A percentile compares a stretch with the other conserved stretches of the same genome.
These are phyloP conservation scores for Bathynomus jamesi DNA, from an alignment of 1,140 invertebrate species.

Conservation along the genomic window DNA sequence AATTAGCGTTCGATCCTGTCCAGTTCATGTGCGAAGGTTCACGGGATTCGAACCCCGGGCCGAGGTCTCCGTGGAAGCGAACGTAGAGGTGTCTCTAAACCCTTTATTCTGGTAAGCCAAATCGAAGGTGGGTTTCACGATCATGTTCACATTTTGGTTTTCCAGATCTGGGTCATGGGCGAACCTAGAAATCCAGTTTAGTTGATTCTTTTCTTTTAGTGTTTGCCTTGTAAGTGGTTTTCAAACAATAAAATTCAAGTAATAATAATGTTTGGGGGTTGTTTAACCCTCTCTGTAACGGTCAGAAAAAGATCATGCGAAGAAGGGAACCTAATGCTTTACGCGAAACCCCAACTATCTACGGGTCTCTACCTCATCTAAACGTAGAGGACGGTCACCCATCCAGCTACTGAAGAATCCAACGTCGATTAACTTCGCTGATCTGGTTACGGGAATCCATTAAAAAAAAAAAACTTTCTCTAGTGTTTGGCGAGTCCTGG, in stretches of 20 bases:
- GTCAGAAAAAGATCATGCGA: no score
- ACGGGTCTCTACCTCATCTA: no score
- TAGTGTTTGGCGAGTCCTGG: no score
- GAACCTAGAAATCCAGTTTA: conserved; percentile 23
- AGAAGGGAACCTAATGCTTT: no score
- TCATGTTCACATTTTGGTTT: conserved; percentile 38
- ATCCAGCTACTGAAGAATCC: no score
- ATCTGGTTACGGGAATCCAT: no score
- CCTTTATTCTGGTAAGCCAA: conserved; percentile 42
- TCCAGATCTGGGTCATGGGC: conserved; percentile 39
- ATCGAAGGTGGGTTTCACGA: conserved; percentile 41
- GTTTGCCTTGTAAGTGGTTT: not conserved
- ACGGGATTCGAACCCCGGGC: not conserved
- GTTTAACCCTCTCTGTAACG: no score
- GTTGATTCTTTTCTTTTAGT: not conserved
- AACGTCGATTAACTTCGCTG: no score
- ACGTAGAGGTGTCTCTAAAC: conserved; percentile 29
- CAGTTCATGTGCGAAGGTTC: not conserved
- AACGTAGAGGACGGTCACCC: no score
- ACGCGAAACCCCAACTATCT: no score
- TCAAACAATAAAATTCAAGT: not conserved
- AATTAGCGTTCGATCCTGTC: not conserved
- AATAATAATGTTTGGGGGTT: no score
- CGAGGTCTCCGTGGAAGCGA: conserved; percentile 3
- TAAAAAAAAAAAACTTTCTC: no score